Base-by-base conservation (phyloP, 2,113 vertebrate genomes). In the Herpailurus yagouaroundi region DNA sequence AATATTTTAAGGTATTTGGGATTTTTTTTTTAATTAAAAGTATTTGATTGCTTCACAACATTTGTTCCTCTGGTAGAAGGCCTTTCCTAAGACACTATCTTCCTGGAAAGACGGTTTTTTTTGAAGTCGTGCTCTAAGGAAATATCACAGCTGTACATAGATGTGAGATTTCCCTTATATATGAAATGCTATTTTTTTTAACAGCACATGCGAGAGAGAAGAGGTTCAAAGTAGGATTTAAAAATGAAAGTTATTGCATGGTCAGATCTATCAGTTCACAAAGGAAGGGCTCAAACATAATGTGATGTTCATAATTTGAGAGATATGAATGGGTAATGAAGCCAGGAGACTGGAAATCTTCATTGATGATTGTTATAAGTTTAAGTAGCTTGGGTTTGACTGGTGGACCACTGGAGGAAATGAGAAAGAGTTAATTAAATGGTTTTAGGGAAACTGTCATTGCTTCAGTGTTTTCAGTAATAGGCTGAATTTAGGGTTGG, bases 1-100 rank as follows among this genome's bases (percentile, higher is more conserved):
- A 97, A 95, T 3, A 86, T 95, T 98, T 96, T 97, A 82, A 95
- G 79, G 91, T 98, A 36, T 91, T 96, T 91, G 76, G 57, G 23
- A 66, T 85, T 93, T 94, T 96, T 92, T 92, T 97, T 97, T 95
- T 60, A 97, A 98, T 98, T 97, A 97, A 97, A 98, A 94, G 76
- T 96, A 97, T 91, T 96, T 94, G 82, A 97, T 97, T 95, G 90
- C 88, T 96, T 97, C 92, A 89, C 71, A 98, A 91, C 41, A 97
- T 55, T 97, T 90, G 55, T 27, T 96, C 31, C 94, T 71, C 79
- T 95, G 77, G 85, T 86, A 97, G 88, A 77, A 18, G 68, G 66
- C 21, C 55, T 85, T 82, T 94, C 60, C 90, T 93, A 94, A 91
- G 71, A 93, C 76, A 55, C 89, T 33, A 96, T 48, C 64, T 97